phyloP scores from a whole-genome alignment of 2,797 vertebrate genomes.

The Gadopsis marmoratus region DNA sequence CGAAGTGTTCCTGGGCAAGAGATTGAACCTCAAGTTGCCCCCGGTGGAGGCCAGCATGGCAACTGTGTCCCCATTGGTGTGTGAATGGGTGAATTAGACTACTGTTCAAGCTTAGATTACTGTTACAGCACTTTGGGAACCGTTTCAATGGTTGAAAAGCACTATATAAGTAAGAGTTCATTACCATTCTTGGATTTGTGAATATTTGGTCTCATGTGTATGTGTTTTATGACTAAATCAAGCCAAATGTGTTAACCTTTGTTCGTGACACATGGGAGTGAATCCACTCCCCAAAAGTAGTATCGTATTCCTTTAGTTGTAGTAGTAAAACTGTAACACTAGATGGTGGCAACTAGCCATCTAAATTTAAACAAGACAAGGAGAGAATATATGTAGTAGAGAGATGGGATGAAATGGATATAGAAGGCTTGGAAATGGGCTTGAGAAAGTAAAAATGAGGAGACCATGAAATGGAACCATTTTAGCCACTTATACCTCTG shows the following conservation, averaged over 20 bases:
- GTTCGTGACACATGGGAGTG: neutral
- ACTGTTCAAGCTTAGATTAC: too few species aligned
- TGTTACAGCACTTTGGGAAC: too few species aligned
- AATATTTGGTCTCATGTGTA: neutral
- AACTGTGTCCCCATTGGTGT: too few species aligned
- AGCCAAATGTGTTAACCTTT: neutral
- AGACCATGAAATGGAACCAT: neutral
- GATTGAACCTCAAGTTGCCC: too few species aligned
- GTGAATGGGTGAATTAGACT: too few species aligned
- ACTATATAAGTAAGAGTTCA: too few species aligned
- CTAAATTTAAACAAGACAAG: neutral
- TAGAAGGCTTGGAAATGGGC: neutral
- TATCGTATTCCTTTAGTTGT: neutral
- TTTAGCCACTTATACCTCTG: too few species aligned
- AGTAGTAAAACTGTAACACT: neutral
- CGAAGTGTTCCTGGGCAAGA: too few species aligned
- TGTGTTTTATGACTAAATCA: neutral
- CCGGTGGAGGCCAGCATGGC: too few species aligned
- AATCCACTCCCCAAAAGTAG: neutral
- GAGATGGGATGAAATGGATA: neutral
- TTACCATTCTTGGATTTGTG: too few species aligned
- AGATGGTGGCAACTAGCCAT: constrained; percentile 10
- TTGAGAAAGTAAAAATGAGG: neutral
- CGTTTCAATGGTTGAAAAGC: too few species aligned
- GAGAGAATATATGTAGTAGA: too few species aligned